Evolutionary conservation across 1,140 invertebrate genomes (phyloP), one percentile per base, ranked within the genome.

Genomic region (Maniola jurtina): DNA sequence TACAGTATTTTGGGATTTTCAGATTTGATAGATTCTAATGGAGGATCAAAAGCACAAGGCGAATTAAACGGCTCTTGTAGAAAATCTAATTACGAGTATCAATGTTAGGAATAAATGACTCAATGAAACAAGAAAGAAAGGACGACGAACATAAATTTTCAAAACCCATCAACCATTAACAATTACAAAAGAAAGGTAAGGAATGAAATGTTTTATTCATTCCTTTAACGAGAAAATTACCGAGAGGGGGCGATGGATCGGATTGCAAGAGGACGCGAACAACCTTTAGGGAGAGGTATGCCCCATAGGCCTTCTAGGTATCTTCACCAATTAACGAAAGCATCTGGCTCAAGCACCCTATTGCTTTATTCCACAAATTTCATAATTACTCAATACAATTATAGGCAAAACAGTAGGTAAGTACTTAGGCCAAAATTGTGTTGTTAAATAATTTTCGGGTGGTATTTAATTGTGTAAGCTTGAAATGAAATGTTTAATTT

Each of bases 201-300:
- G 81, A 90, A 89, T 90, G 81, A 88, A 90, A 90, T 90, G 85
- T 90, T 90, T 90, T 90, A 90, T 90, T 90, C 88, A 90, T 89
- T 83, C 81, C 77, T 79, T 88, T 90, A 90, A 90, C 86, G 84
- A 88, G 86, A 81, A 89, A 90, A 90, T 90, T 89, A 89, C 88
- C 77, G 82, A 86, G 84, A 86, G 86, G 86, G 81, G 77, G 76
- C 76, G 79, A 77, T 71, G 79, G 86, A 88, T 90, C 86, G 80
- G 84, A 89, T 89, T 90, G 86, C 88, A 88, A 81, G 83, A 79
- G 82, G 80, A 86, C 78, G 72, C 77, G 61, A 71, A 75, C 76
- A 77, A 82, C 81, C 84, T 84, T 73, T 73, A 73, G 84, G 81
- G 83, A 84, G 80, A 81, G 86, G 81, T 83, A 76, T 86, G 73